Conservation (phyloP, 2,797 vertebrate species). For the Rhyacichthys aspro region DNA sequence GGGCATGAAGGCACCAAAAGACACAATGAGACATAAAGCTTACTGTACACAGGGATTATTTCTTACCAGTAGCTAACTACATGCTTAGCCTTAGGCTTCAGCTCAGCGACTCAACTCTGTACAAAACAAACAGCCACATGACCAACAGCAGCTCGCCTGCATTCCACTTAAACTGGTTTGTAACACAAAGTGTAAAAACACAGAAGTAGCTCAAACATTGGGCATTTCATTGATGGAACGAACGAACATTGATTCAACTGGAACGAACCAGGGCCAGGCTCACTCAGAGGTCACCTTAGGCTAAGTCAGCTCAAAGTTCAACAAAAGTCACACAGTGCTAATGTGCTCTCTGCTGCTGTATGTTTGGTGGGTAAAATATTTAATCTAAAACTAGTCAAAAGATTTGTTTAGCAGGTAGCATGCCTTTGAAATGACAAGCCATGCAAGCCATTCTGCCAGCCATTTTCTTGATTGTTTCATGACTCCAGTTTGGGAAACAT, state of each 20-base stretch:
- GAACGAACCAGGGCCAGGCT: not conserved
- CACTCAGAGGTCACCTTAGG: not conserved
- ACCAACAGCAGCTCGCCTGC: slow-evolving; percentile 11
- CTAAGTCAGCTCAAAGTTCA: slow-evolving; percentile 7
- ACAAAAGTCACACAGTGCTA: not conserved
- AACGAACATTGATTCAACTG: slow-evolving; percentile 1
- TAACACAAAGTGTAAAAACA: not conserved
- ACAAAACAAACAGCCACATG: slow-evolving; percentile 5
- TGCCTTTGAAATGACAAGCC: too few relatives aligned
- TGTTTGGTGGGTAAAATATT: too few relatives aligned
- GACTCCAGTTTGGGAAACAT: too few relatives aligned
- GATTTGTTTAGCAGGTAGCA: too few relatives aligned
- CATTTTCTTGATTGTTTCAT: too few relatives aligned
- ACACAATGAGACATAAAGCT: not conserved
- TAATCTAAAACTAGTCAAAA: too few relatives aligned
- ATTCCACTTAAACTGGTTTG: slow-evolving; percentile 65
- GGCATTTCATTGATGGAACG: not conserved
- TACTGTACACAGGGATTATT: not conserved
- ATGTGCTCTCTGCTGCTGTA: too few relatives aligned
- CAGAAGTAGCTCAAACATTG: not conserved
- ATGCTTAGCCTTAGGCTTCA: not conserved
- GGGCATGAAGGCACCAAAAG: not conserved
- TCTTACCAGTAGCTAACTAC: not conserved
- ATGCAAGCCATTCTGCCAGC: too few relatives aligned
- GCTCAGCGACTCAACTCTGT: slow-evolving; percentile 7